Percentiles rank a stretch among this genome's conserved stretches.
phyloP scores from a whole-genome alignment of 2,888 invertebrate genomes.

The Geophilus truncorum region DNA sequence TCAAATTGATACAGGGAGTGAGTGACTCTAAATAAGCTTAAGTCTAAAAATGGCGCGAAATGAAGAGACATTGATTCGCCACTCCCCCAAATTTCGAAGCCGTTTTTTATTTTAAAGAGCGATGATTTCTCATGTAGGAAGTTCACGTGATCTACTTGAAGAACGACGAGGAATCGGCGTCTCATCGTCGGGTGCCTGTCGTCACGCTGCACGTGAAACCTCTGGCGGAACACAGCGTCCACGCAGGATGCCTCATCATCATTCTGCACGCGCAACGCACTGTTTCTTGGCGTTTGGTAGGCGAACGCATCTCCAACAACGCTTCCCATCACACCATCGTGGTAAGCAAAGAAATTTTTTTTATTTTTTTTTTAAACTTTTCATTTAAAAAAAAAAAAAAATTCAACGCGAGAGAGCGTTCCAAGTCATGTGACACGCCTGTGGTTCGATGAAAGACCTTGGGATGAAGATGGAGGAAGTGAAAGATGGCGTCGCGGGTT shows the following conservation, averaged over 20 bases:
- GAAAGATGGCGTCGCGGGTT: background rate
- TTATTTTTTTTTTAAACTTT: background rate
- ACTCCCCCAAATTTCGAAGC: no score
- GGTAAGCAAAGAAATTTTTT: constrained; percentile 33
- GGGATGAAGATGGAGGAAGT: constrained; percentile 6
- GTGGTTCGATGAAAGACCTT: background rate
- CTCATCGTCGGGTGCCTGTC: constrained; percentile 32
- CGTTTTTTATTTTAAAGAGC: background rate
- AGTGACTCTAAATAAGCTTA: no score
- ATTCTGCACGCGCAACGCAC: constrained; percentile 36
- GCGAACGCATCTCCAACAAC: constrained; percentile 35
- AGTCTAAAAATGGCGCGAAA: no score
- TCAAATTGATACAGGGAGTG: no score
- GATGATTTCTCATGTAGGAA: constrained; percentile 30
- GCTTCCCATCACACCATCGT: constrained; percentile 35
- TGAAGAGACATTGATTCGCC: no score
- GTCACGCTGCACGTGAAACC: constrained; percentile 36
- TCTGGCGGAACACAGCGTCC: constrained; percentile 31
- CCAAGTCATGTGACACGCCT: constrained; percentile 18
- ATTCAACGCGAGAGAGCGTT: background rate
- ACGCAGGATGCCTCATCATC: constrained; percentile 35
- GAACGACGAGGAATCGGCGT: constrained; percentile 25
- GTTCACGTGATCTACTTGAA: constrained; percentile 37
- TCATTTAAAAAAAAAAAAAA: background rate
- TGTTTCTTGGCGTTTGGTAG: constrained; percentile 36